phyloP scores from a whole-genome alignment of 2,113 vertebrate species.

The Nothocercus nigrocapillus region DNA sequence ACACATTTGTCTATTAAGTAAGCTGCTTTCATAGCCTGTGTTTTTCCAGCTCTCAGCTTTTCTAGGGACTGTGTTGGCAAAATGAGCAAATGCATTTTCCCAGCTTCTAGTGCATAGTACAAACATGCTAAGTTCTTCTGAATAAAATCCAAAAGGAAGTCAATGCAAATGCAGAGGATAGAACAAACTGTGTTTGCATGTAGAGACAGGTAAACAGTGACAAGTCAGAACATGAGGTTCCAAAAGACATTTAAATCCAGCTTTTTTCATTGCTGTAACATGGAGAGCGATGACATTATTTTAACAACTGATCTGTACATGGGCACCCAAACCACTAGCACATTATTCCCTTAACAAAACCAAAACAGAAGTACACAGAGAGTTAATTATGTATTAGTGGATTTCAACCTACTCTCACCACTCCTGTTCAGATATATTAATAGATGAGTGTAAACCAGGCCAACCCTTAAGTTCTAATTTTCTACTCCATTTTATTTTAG shows the following conservation, averaged over 20 bases:
- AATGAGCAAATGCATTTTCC: not conserved
- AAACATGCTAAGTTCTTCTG: not conserved
- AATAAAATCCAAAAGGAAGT: not conserved
- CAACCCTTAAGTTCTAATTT: not conserved
- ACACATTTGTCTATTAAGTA: not conserved
- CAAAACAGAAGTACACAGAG: not conserved
- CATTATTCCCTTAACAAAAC: not conserved
- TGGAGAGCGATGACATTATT: not conserved
- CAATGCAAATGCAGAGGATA: not conserved
- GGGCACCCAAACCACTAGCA: not conserved
- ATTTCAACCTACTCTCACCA: not conserved
- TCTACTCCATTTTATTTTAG: slow-evolving; percentile 8
- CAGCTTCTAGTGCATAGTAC: not conserved
- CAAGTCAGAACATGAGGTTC: not conserved
- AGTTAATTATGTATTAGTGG: not conserved
- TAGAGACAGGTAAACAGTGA: not conserved
- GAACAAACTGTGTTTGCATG: not conserved
- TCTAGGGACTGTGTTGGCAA: not conserved
- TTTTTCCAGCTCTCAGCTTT: not conserved
- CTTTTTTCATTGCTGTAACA: not conserved
- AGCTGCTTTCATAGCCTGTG: not conserved
- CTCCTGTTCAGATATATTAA: not conserved
- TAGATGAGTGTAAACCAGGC: not conserved
- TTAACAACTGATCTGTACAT: not conserved
- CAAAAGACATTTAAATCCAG: not conserved